Percentiles rank a stretch among this genome's conserved stretches.
phyloP scores from a whole-genome alignment of 92 coral and sea anemone species.

The Epizoanthus rinbou region DNA sequence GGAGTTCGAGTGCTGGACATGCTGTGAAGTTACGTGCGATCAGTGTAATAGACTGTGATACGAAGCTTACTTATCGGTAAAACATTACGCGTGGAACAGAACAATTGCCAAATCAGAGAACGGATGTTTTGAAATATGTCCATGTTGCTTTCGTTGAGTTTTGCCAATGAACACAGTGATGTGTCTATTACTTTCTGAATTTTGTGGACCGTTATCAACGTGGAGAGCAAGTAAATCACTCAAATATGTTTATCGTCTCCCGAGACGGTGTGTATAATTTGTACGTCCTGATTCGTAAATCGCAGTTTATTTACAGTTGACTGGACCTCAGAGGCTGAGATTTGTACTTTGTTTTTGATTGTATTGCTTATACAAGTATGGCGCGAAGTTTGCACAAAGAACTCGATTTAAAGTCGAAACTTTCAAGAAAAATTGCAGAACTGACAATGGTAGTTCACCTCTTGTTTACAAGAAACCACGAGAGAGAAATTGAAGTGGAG shows the following conservation, averaged over 20 bases:
- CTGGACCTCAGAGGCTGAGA: not conserved
- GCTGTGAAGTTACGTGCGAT: too few species aligned
- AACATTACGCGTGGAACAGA: too few species aligned
- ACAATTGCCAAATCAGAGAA: too few species aligned
- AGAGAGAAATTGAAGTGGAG: constrained; percentile 87
- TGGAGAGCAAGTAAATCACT: too few species aligned
- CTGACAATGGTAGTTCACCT: constrained; percentile 92
- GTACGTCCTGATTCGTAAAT: not conserved
- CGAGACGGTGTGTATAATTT: too few species aligned
- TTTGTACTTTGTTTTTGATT: not conserved
- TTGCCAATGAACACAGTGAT: not conserved
- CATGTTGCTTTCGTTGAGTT: not conserved
- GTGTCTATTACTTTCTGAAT: not conserved
- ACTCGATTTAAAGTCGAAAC: constrained; percentile 71
- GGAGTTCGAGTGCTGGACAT: too few species aligned
- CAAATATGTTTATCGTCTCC: too few species aligned
- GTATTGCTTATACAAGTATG: not conserved
- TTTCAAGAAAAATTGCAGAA: constrained; percentile 96
- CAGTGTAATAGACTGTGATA: too few species aligned
- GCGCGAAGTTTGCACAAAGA: constrained; percentile 42
- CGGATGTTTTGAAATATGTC: too few species aligned
- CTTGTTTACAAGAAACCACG: constrained; percentile 94
- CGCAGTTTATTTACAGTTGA: not conserved
- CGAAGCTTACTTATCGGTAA: too few species aligned
- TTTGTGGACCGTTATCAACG: not conserved